Conservation (phyloP, 1,140 invertebrate genomes). For the Polypedilum pembai region DNA sequence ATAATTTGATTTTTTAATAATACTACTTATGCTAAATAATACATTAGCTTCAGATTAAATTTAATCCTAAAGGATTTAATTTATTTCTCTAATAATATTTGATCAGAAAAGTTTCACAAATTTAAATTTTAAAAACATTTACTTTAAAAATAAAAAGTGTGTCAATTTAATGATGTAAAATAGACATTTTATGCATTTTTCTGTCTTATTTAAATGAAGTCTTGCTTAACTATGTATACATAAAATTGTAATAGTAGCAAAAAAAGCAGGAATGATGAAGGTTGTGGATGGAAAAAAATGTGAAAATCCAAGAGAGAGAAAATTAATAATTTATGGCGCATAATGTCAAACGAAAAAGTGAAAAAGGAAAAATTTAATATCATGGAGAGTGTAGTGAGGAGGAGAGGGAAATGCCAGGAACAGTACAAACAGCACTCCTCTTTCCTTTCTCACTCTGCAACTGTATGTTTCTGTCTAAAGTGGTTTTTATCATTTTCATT, state of each 20-base stretch:
- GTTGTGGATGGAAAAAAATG: not conserved
- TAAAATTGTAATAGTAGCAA: not conserved
- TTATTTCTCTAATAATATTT: too few relatives aligned
- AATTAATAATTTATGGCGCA: conserved; percentile 28
- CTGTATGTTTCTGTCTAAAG: conserved; percentile 12
- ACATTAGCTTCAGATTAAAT: too few relatives aligned
- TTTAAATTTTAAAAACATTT: too few relatives aligned
- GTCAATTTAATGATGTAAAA: too few relatives aligned
- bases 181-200: not conserved
- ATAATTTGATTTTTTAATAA: too few relatives aligned
- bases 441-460: not conserved
- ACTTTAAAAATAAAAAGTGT: too few relatives aligned
- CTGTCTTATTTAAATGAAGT: not conserved
- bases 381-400: not conserved
- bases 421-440: not conserved
- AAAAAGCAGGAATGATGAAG: not conserved
- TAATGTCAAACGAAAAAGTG: conserved; percentile 21
- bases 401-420: not conserved
- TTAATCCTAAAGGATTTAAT: too few relatives aligned
- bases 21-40: too few relatives aligned
- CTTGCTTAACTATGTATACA: not conserved
- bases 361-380: conserved; percentile 24
- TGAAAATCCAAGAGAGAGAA: conserved; percentile 3
- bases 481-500: conserved; percentile 20
- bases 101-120: too few relatives aligned